Base-by-base conservation (phyloP, 2,113 vertebrate species). In the Trachemys scripta region DNA sequence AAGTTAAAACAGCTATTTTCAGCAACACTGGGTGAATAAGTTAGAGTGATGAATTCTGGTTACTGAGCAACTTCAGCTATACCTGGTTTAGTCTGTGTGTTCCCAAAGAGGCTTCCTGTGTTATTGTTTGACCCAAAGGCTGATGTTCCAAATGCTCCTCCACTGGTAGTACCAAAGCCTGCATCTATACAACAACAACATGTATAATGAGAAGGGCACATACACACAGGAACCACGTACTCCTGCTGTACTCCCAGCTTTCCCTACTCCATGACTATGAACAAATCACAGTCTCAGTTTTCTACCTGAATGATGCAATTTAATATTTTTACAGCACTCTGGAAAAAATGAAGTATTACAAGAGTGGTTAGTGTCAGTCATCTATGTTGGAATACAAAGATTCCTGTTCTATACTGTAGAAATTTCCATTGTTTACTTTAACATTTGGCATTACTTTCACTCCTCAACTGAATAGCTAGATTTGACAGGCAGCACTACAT, bases 41-140 rank as follows among this genome's bases (percentile, higher is more conserved):
- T 22, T 8, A 25, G 7, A 75, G 1, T 1, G 14, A 3, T 22
- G 6, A 35, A 86, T 76, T 1, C 42, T 8, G 10, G 2, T 65
- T 17, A 2, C 8, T 38, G n/a, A 62, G 3, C 24, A 12, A 0
- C 3, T 1, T 0, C 1, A 13, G 25, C 24, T 82, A 20, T 98
- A 99, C 99, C 99, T 97, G 99, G 99, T 96, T 99, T 99, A 35
- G 97, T 98, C 97, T 99, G 99, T 0, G 99, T 97, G 75, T 98
- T 95, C 45, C 99, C 99, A 38, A 99, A 99, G 2, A 99, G 98
- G 83, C 99, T 98, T 56, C 99, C 99, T 0, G 99, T 98, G 93
- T 98, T 99, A 51, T 95, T 98, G 90, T 98, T 99, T 1, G 99
- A 94, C 62, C 99, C 99, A 50, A 99, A 99, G 2, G 99, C 99